These are phyloP conservation scores for Drosophila anomalata DNA, from an alignment of 2,888 invertebrate species.

Conservation along the genomic window DNA sequence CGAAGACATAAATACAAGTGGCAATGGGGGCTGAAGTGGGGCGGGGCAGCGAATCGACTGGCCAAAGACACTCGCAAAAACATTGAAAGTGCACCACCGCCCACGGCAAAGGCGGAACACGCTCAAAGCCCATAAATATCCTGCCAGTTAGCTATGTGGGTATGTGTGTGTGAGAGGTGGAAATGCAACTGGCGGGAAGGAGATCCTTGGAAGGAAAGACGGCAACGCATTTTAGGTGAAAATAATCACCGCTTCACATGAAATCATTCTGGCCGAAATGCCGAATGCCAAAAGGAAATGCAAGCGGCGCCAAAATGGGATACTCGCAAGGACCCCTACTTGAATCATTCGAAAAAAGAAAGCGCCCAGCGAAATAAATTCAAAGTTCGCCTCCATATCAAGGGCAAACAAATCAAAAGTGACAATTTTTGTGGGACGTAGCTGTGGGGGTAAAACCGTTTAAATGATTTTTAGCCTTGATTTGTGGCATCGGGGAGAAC, in stretches of 20 bases:
- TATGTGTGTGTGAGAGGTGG: constrained; percentile 4
- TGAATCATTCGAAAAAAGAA: constrained; percentile 36
- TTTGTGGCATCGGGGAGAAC: constrained; percentile 50
- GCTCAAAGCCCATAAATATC: constrained; percentile 81
- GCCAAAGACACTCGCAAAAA: constrained; percentile 63
- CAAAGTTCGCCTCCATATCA: constrained; percentile 63
- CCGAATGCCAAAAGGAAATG: constrained; percentile 71
- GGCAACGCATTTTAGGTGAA: constrained; percentile 73
- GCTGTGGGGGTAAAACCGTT: constrained; percentile 45
- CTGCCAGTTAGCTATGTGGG: constrained; percentile 43
- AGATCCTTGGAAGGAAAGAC: constrained; percentile 3
- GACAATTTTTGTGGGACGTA: constrained; percentile 54
- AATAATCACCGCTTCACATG: constrained; percentile 83
- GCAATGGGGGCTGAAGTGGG: constrained; percentile 53
- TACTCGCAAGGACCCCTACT: constrained; percentile 12
- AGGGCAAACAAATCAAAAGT: constrained; percentile 78
- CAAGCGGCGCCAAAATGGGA: constrained; percentile 54
- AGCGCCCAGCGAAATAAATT: constrained; percentile 58
- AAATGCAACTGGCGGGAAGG: constrained; percentile 6
- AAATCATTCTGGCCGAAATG: constrained; percentile 80
- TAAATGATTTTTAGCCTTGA: constrained; percentile 70
- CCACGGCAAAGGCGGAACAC: constrained; percentile 69
- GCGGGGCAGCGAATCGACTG: constrained; percentile 48
- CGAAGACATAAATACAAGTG: constrained; percentile 73
- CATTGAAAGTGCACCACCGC: constrained; percentile 52